Evolutionary conservation across 2,888 invertebrate species (phyloP).

Genomic region (Cyclophora albipunctata): DNA sequence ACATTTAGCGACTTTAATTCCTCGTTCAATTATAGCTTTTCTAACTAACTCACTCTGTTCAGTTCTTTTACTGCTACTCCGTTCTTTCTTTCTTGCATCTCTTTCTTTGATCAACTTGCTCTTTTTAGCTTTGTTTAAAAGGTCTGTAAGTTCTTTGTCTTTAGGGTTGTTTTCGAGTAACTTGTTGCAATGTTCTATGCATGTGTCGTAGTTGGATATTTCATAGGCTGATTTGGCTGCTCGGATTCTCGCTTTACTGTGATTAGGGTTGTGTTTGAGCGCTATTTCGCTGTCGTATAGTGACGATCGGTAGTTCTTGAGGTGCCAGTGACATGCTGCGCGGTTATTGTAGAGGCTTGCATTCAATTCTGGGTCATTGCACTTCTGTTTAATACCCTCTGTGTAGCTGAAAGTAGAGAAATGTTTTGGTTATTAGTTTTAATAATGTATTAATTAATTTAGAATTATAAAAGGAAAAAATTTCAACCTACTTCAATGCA

Average conservation of each 20-base stretch:
- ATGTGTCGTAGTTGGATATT: conserved; percentile 80
- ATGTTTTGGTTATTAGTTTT: neutral
- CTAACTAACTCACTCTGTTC: conserved; percentile 53
- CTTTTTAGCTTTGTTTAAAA: conserved; percentile 61
- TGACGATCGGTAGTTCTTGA: conserved; percentile 88
- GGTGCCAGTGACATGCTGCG: conserved; percentile 89
- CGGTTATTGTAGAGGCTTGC: conserved; percentile 93
- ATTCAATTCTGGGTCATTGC: conserved; percentile 81
- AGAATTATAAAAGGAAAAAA: no score
- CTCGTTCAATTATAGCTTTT: conserved; percentile 57
- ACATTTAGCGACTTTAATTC: conserved; percentile 73
- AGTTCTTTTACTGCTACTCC: conserved; percentile 51
- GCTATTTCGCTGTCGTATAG: conserved; percentile 88
- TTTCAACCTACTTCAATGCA: no score
- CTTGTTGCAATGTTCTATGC: conserved; percentile 82
- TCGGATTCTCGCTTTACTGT: conserved; percentile 84
- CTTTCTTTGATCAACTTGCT: conserved; percentile 66
- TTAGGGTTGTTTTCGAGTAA: conserved; percentile 75
- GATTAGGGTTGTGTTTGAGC: conserved; percentile 82
- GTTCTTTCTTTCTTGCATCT: conserved; percentile 71
- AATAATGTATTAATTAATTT: neutral
- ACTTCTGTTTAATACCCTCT: conserved; percentile 89
- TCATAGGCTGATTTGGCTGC: conserved; percentile 84
- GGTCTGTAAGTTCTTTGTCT: conserved; percentile 61
- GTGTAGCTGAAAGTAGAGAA: conserved; percentile 78